These are phyloP conservation scores for Poeciliopsis presidionis DNA, from an alignment of 2,797 vertebrate genomes.

Conservation along the genomic window DNA sequence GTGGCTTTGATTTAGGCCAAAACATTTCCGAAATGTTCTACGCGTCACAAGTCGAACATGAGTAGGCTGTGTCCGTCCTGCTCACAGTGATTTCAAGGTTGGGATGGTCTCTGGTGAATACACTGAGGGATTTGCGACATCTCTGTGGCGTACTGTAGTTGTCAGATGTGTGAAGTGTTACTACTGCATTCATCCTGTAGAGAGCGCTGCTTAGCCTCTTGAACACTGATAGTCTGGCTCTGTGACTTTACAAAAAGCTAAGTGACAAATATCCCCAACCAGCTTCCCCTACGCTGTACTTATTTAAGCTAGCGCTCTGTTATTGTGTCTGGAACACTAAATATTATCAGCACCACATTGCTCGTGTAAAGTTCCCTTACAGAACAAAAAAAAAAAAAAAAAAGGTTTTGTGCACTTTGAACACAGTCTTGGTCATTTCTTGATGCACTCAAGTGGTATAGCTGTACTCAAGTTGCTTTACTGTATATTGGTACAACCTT, in stretches of 20 bases:
- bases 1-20: constrained; percentile 48
- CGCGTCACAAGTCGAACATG: constrained; percentile 22
- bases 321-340: constrained; percentile 54
- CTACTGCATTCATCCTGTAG: constrained; percentile 72
- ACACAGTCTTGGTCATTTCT: constrained; percentile 55
- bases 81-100: constrained; percentile 43
- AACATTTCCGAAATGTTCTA: constrained; percentile 8
- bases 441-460: constrained; percentile 61
- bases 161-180: constrained; percentile 80
- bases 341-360: constrained; percentile 35
- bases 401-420: constrained; percentile 60
- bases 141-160: constrained; percentile 58
- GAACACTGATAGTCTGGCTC: constrained; percentile 79
- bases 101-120: constrained; percentile 48
- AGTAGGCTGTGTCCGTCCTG: constrained; percentile 17
- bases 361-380: constrained; percentile 49
- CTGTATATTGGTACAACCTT: constrained; percentile 60
- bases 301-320: constrained; percentile 48
- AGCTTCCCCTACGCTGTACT: constrained; percentile 37
- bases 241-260: constrained; percentile 53
- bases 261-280: constrained; percentile 43
- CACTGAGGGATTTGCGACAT: constrained; percentile 39
- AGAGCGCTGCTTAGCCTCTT: constrained; percentile 69
- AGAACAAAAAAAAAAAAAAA: constrained; percentile 33
- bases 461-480: constrained; percentile 61